Conservation (phyloP, 2,797 vertebrate genomes). For the Hafferia zeledoni region DNA sequence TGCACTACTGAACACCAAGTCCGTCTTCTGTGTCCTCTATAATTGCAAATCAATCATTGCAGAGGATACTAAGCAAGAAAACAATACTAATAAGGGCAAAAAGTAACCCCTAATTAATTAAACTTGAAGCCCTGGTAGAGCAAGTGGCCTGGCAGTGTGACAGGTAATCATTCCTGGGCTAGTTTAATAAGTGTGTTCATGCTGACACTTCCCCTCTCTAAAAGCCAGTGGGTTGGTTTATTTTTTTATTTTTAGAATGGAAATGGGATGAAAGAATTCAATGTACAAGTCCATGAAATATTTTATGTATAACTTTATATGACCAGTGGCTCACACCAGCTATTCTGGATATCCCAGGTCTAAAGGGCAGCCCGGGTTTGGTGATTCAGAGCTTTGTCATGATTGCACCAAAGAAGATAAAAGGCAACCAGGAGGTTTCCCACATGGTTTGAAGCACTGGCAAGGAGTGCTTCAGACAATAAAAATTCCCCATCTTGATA, state of each 20-base stretch:
- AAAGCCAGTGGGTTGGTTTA: accelerated
- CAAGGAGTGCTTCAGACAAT: neutral
- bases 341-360: neutral
- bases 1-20: neutral
- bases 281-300: neutral
- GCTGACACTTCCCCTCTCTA: neutral
- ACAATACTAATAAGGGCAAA: neutral
- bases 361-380: neutral
- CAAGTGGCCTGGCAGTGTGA: neutral
- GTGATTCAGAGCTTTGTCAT: neutral
- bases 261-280: neutral
- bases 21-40: neutral
- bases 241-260: neutral
- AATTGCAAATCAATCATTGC: constrained; percentile 43
- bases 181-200: neutral
- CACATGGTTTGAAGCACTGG: neutral
- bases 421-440: neutral
- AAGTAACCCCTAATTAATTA: neutral
- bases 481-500: accelerated
- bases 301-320: neutral
- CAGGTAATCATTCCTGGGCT: neutral
- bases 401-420: neutral
- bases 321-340: neutral
- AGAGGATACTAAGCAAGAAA: neutral
- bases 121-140: neutral